A percentile compares a stretch with the other conserved stretches of the same genome.
These are phyloP conservation scores for Vanacampus margaritifer DNA, from an alignment of 2,113 vertebrate genomes.

Conservation along the genomic window DNA sequence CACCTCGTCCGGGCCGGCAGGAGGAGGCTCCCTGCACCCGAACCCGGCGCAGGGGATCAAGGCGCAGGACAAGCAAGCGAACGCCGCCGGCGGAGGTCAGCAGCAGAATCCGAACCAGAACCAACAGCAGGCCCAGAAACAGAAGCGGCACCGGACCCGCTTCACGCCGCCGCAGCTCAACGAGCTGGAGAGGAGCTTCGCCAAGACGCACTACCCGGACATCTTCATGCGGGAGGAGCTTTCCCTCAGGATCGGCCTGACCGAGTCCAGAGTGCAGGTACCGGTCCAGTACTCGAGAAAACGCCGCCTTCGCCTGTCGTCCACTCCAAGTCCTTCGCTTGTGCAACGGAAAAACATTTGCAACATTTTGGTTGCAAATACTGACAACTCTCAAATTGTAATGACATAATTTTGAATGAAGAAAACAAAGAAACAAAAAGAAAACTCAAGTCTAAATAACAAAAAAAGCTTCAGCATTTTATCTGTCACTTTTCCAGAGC, in stretches of 20 bases:
- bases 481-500: too few species aligned
- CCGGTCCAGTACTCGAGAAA: too few species aligned
- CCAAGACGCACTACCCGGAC: constrained; percentile 94
- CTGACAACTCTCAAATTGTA: too few species aligned
- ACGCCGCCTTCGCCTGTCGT: too few species aligned
- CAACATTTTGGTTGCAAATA: too few species aligned
- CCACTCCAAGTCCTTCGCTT: too few species aligned
- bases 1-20: constrained; percentile 42
- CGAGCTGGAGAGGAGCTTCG: constrained; percentile 94
- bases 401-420: too few species aligned
- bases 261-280: constrained; percentile 96
- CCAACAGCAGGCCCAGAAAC: constrained; percentile 86
- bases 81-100: constrained; percentile 30
- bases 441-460: too few species aligned
- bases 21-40: constrained; percentile 63
- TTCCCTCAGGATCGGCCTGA: constrained; percentile 89
- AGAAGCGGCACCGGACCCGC: constrained; percentile 92
- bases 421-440: too few species aligned
- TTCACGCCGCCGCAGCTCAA: constrained; percentile 96
- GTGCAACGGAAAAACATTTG: too few species aligned
- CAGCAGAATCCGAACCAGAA: constrained; percentile 56
- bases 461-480: too few species aligned
- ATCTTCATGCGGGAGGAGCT: constrained; percentile 97
- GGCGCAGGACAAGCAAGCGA: constrained; percentile 83
- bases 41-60: constrained; percentile 84